These are phyloP conservation scores for Endotricha flammealis DNA, from an alignment of 2,888 invertebrate genomes.

Conservation along the genomic window DNA sequence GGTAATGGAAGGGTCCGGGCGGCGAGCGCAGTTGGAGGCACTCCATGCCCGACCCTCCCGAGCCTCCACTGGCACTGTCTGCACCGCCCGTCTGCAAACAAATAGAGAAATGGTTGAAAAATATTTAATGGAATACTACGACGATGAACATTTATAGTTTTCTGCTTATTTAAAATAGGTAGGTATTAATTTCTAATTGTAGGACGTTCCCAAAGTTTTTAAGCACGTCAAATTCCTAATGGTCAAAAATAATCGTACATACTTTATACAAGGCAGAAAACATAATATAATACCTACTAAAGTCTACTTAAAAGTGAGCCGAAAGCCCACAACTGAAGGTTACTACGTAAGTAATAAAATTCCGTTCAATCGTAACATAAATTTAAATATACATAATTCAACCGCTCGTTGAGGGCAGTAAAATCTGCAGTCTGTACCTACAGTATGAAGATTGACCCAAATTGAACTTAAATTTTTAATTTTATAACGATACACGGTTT, in stretches of 20 bases:
- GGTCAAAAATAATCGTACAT: constrained; percentile 1
- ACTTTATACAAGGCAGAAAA: neutral
- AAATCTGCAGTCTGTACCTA: too few relatives aligned
- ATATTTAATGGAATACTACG: constrained; percentile 1
- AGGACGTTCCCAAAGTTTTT: too few relatives aligned
- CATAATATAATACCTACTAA: too few relatives aligned
- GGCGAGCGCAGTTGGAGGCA: constrained; percentile 86
- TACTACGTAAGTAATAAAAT: too few relatives aligned
- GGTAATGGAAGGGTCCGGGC: constrained; percentile 87
- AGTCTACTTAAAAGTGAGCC: too few relatives aligned
- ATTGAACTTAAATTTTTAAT: too few relatives aligned
- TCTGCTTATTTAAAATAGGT: constrained; percentile 2
- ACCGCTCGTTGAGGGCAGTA: neutral
- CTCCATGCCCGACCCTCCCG: constrained; percentile 86
- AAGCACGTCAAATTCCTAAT: too few relatives aligned
- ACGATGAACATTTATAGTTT: neutral
- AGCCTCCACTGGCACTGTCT: constrained; percentile 77
- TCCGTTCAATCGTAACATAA: too few relatives aligned
- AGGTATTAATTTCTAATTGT: too few relatives aligned
- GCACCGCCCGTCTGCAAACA: constrained; percentile 71
- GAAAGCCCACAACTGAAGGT: too few relatives aligned
- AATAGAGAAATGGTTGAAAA: constrained; percentile 12
- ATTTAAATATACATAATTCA: constrained; percentile 6
- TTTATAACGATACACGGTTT: too few relatives aligned
- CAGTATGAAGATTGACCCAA: too few relatives aligned